phyloP scores from a whole-genome alignment of 2,888 invertebrate species.

The Metallyticus violacea region DNA sequence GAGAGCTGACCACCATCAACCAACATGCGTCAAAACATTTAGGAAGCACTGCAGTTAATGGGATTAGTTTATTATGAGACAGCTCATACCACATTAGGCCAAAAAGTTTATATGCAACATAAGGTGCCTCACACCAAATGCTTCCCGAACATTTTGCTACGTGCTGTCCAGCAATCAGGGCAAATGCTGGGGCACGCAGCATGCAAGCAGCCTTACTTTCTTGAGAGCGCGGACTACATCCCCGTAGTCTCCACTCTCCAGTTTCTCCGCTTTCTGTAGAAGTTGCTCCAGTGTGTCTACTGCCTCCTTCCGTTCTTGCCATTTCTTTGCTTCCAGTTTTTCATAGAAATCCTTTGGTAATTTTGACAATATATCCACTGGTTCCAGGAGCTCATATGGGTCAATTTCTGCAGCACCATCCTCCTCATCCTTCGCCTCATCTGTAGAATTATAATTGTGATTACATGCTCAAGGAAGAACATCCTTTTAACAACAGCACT shows the following conservation, averaged over 20 bases:
- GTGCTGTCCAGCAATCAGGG: conserved; percentile 15
- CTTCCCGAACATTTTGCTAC: conserved; percentile 15
- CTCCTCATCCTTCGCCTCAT: conserved; percentile 59
- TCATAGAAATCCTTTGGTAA: conserved; percentile 95
- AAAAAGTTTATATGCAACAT: not conserved
- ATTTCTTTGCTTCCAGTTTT: conserved; percentile 90
- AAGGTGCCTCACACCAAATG: conserved; percentile 11
- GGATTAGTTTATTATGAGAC: conserved; percentile 7
- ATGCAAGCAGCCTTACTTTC: conserved; percentile 57
- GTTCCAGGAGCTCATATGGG: conserved; percentile 85
- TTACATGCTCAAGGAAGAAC: not conserved
- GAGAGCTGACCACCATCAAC: conserved; percentile 13
- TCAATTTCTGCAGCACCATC: conserved; percentile 64
- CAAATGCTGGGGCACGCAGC: conserved; percentile 13
- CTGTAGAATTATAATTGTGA: not conserved
- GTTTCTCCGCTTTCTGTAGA: conserved; percentile 69
- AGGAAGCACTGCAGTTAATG: not conserved
- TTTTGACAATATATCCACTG: conserved; percentile 90
- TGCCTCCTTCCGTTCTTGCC: conserved; percentile 94
- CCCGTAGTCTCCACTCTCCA: conserved; percentile 91
- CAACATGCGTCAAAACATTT: conserved; percentile 11
- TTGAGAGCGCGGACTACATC: conserved; percentile 83
- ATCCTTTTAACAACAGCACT: not conserved
- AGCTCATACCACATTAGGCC: not conserved
- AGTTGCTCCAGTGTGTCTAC: conserved; percentile 79